Conservation (phyloP, 2,797 vertebrate genomes). For the Acridotheres tristis region DNA sequence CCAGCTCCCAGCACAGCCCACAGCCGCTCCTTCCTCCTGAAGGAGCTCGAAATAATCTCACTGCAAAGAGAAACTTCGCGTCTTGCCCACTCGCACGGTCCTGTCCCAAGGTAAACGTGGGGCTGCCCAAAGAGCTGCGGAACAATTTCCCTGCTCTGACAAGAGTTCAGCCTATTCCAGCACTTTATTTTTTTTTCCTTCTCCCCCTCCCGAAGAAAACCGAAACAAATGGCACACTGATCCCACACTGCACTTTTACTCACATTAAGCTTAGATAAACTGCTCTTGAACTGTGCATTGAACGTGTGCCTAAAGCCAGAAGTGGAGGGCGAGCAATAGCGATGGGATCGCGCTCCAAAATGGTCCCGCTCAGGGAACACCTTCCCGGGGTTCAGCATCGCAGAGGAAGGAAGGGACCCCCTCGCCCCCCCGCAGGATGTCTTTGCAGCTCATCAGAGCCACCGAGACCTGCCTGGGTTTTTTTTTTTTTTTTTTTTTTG, state of each 20-base stretch:
- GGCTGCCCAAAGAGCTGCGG: conserved; percentile 27
- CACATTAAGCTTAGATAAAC: conserved; percentile 71
- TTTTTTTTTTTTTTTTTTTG: neutral
- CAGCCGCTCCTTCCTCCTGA: neutral
- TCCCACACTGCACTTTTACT: conserved; percentile 70
- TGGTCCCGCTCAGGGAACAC: conserved; percentile 2
- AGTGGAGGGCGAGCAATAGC: conserved; percentile 20
- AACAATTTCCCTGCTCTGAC: conserved; percentile 36
- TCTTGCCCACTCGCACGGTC: neutral
- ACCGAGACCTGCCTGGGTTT: neutral
- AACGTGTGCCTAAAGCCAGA: conserved; percentile 65
- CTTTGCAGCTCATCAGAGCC: conserved; percentile 35
- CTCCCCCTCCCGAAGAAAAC: conserved; percentile 32
- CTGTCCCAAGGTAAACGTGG: conserved; percentile 43
- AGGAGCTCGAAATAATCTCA: conserved; percentile 37
- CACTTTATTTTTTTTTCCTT: neutral
- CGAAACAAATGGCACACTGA: conserved; percentile 65
- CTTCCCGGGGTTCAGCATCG: neutral
- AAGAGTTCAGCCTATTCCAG: conserved; percentile 39
- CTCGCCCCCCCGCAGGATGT: neutral
- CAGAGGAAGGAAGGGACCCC: neutral
- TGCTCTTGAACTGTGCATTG: conserved; percentile 65
- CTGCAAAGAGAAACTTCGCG: conserved; percentile 52
- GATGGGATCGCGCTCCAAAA: conserved; percentile 34
- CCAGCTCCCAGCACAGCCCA: conserved; percentile 48